phyloP scores from a whole-genome alignment of 37 sponge, comb jelly and placozoan species.

The Ianthella basta region DNA sequence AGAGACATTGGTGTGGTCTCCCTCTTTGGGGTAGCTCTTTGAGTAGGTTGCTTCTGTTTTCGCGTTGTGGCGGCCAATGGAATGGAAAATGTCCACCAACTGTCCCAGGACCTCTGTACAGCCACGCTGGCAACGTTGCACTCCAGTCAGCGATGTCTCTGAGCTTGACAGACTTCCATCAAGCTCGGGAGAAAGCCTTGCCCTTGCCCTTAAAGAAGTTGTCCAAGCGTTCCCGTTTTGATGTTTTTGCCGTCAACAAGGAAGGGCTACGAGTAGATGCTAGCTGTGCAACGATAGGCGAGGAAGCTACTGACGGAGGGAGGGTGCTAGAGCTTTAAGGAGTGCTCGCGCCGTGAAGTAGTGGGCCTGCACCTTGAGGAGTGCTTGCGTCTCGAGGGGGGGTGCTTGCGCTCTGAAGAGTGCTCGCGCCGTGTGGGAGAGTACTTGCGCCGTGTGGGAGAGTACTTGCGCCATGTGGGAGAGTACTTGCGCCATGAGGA shows the following conservation, averaged over 20 bases:
- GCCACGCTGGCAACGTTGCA: neutral
- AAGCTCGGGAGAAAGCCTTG: neutral
- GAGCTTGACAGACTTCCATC: neutral
- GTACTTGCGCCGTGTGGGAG: too few relatives aligned
- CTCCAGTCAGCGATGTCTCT: neutral
- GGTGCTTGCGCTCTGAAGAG: too few relatives aligned
- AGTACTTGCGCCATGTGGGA: too few relatives aligned
- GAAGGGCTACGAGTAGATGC: neutral
- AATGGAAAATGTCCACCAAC: neutral
- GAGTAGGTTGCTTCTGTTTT: neutral
- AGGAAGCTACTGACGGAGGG: neutral
- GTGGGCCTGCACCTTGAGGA: too few relatives aligned
- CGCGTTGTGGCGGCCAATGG: neutral
- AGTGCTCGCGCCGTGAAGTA: too few relatives aligned
- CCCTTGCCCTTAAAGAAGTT: slow-evolving; percentile 11
- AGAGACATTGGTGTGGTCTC: neutral
- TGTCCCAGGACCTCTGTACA: neutral
- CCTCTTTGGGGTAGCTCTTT: neutral
- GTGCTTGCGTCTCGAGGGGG: too few relatives aligned
- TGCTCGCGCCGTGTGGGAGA: too few relatives aligned
- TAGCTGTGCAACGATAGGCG: neutral
- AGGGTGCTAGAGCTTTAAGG: neutral
- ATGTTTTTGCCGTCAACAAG: neutral
- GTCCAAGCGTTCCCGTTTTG: neutral
- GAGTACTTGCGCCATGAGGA: too few relatives aligned